These are phyloP conservation scores for Cetoscarus ocellatus DNA, from an alignment of 2,797 vertebrate genomes.

Conservation along the genomic window DNA sequence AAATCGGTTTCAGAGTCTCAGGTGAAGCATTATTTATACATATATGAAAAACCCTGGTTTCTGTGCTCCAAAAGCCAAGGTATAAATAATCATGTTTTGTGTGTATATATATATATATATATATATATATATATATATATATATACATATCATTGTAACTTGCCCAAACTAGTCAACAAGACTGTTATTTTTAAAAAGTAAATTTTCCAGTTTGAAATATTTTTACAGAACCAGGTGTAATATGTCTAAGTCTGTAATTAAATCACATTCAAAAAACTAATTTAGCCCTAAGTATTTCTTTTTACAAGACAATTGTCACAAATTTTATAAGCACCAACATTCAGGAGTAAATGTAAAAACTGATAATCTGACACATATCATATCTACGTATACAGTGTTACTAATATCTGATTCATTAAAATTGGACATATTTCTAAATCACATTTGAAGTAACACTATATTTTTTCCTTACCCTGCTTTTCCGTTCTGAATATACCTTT, in stretches of 20 bases:
- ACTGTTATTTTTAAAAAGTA: slow-evolving; percentile 23
- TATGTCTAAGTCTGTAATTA: slow-evolving; percentile 32
- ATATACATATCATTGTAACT: no score
- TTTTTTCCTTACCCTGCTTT: no score
- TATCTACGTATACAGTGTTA: neutral
- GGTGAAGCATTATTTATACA: no score
- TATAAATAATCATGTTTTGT: no score
- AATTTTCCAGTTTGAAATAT: slow-evolving; percentile 62
- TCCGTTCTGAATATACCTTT: no score
- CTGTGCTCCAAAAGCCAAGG: no score
- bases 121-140: no score
- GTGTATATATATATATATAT: no score
- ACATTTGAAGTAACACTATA: no score
- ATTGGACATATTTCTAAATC: slow-evolving; percentile 36
- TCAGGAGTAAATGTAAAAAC: neutral
- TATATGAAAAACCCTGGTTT: no score
- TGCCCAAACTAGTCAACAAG: slow-evolving; percentile 30
- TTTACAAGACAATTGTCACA: slow-evolving; percentile 35
- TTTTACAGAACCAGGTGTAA: slow-evolving; percentile 81
- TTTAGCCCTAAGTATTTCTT: slow-evolving; percentile 16
- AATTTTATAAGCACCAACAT: slow-evolving; percentile 29
- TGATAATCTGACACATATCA: no score
- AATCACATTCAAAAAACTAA: slow-evolving; percentile 27
- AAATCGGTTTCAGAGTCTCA: no score
- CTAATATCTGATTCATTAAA: slow-evolving; percentile 9